Evolutionary conservation across 1,140 invertebrate species (phyloP).

Genomic region (Gryon sp.): DNA sequence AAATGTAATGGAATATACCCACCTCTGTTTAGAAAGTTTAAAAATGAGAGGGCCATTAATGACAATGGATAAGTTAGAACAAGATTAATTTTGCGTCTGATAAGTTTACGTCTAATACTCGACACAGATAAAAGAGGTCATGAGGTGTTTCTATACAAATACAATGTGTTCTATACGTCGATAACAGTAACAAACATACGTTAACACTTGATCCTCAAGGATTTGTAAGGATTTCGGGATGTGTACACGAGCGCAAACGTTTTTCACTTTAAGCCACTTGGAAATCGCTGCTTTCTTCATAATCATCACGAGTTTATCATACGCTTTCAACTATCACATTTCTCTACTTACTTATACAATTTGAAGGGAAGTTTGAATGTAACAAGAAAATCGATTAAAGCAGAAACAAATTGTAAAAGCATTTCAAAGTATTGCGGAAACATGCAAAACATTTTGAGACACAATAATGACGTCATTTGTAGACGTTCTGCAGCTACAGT

Average conservation of each 20-base stretch:
- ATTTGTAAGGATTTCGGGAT: conserved; percentile 35
- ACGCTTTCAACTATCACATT: not conserved
- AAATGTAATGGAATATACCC: too few species aligned
- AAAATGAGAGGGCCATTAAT: not conserved
- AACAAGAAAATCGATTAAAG: too few species aligned
- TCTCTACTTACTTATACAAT: too few species aligned
- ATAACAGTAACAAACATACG: conserved; percentile 43
- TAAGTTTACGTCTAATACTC: not conserved
- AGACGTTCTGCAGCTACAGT: conserved; percentile 36
- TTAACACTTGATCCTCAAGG: conserved; percentile 25
- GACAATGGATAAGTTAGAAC: not conserved
- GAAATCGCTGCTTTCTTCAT: conserved; percentile 20
- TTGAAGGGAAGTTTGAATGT: too few species aligned
- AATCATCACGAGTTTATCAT: conserved; percentile 4
- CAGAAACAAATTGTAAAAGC: too few species aligned
- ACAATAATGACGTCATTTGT: conserved; percentile 48
- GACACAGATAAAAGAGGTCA: conserved; percentile 2
- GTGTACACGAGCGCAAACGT: conserved; percentile 17
- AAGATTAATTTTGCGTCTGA: conserved; percentile 2
- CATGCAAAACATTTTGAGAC: conserved; percentile 7
- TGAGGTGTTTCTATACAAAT: conserved; percentile 3
- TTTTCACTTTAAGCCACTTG: conserved; percentile 28
- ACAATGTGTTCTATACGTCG: too few species aligned
- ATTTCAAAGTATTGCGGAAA: too few species aligned
- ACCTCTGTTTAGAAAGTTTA: too few species aligned